Evolutionary conservation across 2,113 vertebrate genomes (phyloP).

Genomic region (Nesoenas mayeri): DNA sequence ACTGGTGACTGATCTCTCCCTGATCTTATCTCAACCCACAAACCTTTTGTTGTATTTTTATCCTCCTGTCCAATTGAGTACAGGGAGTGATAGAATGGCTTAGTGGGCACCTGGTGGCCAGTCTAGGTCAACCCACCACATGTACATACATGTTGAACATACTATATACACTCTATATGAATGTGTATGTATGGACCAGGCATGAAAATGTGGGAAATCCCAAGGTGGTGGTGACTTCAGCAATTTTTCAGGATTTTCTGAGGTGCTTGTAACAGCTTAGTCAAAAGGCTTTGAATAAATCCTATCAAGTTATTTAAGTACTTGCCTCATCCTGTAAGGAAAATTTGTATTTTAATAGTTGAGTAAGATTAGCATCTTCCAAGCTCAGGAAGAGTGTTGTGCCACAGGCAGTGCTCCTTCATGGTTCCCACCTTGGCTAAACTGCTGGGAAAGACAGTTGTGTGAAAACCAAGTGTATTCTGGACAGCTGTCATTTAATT

Average conservation of each 20-base stretch:
- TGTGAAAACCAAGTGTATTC: background rate
- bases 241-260: background rate
- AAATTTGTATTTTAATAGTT: background rate
- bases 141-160: background rate
- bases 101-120: no score
- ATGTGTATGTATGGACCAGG: background rate
- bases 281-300: background rate
- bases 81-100: no score
- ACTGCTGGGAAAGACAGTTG: background rate
- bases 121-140: no score
- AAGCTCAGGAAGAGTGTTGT: background rate
- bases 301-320: background rate
- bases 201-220: background rate
- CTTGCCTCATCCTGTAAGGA: background rate
- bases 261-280: background rate
- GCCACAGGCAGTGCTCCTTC: background rate
- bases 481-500: background rate
- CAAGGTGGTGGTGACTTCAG: background rate
- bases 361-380: background rate
- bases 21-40: no score
- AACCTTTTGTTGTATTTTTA: no score
- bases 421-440: background rate
- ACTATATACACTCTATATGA: background rate
- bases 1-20: no score
- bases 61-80: no score